phyloP scores from a whole-genome alignment of 2,113 vertebrate genomes.

The Gulo gulo region DNA sequence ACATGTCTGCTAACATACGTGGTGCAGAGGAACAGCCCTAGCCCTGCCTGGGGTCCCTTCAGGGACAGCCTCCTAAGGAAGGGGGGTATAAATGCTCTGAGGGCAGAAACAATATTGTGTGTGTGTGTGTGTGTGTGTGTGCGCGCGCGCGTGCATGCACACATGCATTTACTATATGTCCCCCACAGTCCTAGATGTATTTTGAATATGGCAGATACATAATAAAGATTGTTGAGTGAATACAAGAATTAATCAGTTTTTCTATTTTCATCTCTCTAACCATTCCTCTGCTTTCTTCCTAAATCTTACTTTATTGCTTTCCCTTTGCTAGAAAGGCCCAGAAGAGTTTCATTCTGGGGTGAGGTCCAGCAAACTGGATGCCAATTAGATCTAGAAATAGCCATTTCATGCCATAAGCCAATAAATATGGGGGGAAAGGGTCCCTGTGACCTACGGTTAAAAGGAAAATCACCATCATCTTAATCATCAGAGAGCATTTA shows the following conservation, averaged over 20 bases:
- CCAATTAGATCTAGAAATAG: background rate
- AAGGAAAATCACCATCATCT: background rate
- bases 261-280: background rate
- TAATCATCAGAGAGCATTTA: background rate
- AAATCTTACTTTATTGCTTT: background rate
- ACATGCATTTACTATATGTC: background rate
- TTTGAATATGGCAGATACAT: background rate
- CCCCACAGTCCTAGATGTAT: background rate
- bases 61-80: background rate
- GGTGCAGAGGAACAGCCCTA: background rate
- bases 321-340: background rate
- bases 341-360: background rate
- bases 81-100: background rate
- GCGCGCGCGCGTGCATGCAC: accelerated
- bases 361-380: background rate
- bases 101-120: background rate
- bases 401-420: background rate
- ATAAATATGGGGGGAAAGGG: background rate
- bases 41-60: background rate
- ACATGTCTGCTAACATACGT: background rate
- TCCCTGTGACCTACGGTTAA: background rate
- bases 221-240: background rate
- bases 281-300: background rate
- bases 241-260: background rate
- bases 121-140: too few species aligned